phyloP scores from a whole-genome alignment of 1,140 invertebrate genomes.

The Drosophila gunungcola region DNA sequence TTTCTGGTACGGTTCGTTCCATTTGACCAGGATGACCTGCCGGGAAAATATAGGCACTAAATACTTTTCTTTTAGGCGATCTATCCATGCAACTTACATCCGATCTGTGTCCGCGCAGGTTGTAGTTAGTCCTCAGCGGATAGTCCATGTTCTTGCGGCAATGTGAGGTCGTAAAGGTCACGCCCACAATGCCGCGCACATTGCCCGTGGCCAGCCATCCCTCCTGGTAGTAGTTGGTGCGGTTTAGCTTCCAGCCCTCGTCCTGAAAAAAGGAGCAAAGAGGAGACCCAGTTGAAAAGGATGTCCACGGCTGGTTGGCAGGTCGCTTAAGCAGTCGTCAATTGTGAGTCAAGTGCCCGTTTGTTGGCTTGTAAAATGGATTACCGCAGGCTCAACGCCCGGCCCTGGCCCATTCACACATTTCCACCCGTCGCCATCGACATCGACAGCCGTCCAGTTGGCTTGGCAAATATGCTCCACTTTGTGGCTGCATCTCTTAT shows the following conservation, averaged over 20 bases:
- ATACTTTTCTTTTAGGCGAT: not conserved
- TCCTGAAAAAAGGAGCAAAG: constrained; percentile 87
- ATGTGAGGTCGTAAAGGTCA: constrained; percentile 97
- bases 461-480: constrained; percentile 46
- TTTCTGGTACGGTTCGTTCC: constrained; percentile 99
- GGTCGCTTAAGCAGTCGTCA: constrained; percentile 59
- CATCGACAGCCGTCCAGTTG: constrained; percentile 4
- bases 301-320: constrained; percentile 51
- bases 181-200: constrained; percentile 96
- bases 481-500: constrained; percentile 31
- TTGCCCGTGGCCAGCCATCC: constrained; percentile 99
- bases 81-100: constrained; percentile 89
- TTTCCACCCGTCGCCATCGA: constrained; percentile 18
- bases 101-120: constrained; percentile 97
- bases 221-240: constrained; percentile 98
- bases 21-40: constrained; percentile 97
- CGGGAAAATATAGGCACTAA: constrained; percentile 47
- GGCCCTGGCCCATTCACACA: constrained; percentile 42
- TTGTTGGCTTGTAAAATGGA: constrained; percentile 53
- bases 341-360: constrained; percentile 65
- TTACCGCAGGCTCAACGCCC: constrained; percentile 46
- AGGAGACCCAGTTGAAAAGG: constrained; percentile 18
- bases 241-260: constrained; percentile 96
- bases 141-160: constrained; percentile 92
- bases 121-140: constrained; percentile 97